Evolutionary conservation across 2,113 vertebrate genomes (phyloP).

Genomic region (Leiothrix lutea): DNA sequence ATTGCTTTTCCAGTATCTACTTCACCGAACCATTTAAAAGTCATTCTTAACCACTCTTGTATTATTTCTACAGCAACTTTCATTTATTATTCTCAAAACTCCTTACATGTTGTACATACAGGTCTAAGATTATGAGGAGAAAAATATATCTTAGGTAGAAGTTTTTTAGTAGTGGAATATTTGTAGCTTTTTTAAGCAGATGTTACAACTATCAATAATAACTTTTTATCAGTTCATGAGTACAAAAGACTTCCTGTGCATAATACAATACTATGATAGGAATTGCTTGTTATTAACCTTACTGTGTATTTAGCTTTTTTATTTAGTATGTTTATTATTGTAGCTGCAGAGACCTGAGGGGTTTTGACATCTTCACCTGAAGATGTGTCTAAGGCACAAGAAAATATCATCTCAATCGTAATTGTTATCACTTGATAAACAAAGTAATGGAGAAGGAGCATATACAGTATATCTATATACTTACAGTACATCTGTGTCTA

Average conservation of each 20-base stretch:
- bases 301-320: background rate
- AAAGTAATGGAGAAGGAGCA: background rate
- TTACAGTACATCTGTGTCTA: accelerated
- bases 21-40: constrained; percentile 23
- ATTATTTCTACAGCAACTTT: background rate
- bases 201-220: background rate
- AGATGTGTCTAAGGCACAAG: background rate
- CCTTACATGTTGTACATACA: background rate
- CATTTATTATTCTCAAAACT: background rate
- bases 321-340: background rate
- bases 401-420: background rate
- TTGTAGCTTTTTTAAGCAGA: background rate
- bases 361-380: background rate
- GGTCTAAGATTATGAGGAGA: background rate
- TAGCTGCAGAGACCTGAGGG: background rate
- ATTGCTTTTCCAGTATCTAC: constrained; percentile 12
- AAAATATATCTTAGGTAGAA: background rate
- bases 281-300: background rate
- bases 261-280: background rate
- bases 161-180: background rate
- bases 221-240: background rate
- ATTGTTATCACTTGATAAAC: background rate
- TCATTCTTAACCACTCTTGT: constrained; percentile 27
- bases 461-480: too few species aligned
- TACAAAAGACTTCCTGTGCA: background rate